Evolutionary conservation across 2,888 invertebrate species (phyloP), one percentile per base, ranked within the genome.

Genomic region (Drosophila niveifrons): DNA sequence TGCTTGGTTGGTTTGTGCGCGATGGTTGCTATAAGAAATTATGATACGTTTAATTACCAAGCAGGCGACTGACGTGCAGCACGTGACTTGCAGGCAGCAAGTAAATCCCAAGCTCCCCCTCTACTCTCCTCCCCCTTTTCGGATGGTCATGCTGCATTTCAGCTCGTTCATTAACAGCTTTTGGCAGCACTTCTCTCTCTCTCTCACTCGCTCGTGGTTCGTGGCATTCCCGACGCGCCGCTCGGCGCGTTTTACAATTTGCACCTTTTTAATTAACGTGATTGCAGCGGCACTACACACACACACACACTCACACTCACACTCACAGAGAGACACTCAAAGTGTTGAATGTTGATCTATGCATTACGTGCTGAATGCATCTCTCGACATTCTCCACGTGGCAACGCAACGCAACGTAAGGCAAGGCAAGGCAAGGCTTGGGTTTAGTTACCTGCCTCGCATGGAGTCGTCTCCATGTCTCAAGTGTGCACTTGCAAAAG

Each of bases 221-320:
- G 72, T 58, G 80, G 82, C 80, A 76, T 80, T 76, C 80, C 82
- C 78, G 65, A 72, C 76, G 76, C 79, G 75, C 83, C 53, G 51
- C 71, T 63, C 59, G 67, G 63, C 85, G 84, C 88, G 74, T 90
- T 90, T 85, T 90, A 90, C 90, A 90, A 90, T 90, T 90, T 90
- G 90, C 90, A 90, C 90, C 90, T 90, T 90, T 90, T 90, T 90
- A 90, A 90, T 90, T 90, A 90, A 90, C 88, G 89, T 89, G 90
- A 90, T 90, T 90, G 90, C 90, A 87, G 78, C 78, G 51, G 66
- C 69, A 82, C 79, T 64, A n/a, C 66, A 47, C 57, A 66, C 53
- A 47, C 52, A 55, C 71, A 59, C 47, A 63, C 31, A 66, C 53
- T 50, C 52, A 55, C 71, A 59, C 51, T 62, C 23, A 36, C 29